These are phyloP conservation scores for Diorhabda sublineata DNA, from an alignment of 1,140 invertebrate genomes.

Conservation along the genomic window DNA sequence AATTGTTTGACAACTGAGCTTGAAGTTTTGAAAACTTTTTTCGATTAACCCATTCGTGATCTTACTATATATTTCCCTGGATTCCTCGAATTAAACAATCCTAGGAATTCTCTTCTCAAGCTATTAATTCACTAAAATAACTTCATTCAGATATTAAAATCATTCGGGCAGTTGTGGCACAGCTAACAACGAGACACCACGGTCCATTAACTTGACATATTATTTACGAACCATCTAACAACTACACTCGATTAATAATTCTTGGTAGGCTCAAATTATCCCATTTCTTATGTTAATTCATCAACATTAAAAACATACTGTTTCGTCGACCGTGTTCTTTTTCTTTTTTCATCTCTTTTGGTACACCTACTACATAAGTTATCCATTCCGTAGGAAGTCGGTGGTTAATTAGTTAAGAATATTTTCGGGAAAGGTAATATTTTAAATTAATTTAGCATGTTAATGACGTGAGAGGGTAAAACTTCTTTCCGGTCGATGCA, in stretches of 20 bases:
- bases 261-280: conserved; percentile 12
- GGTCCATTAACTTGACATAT: conserved; percentile 14
- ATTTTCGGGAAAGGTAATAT: background rate
- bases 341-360: conserved; percentile 1
- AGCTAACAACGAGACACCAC: background rate
- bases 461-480: too few relatives aligned
- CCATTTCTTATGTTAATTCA: conserved; percentile 15
- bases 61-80: too few relatives aligned
- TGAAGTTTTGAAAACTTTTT: too few relatives aligned
- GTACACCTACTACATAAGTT: background rate
- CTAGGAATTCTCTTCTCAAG: too few relatives aligned
- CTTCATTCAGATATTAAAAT: too few relatives aligned
- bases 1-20: too few relatives aligned
- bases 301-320: conserved; percentile 10
- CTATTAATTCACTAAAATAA: too few relatives aligned
- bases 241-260: conserved; percentile 20
- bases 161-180: too few relatives aligned
- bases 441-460: conserved; percentile 6
- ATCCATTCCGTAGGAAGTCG: background rate
- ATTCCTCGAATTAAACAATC: too few relatives aligned
- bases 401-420: conserved; percentile 2
- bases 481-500: too few relatives aligned
- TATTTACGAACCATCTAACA: conserved; percentile 10
- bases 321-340: conserved; percentile 7
- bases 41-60: too few relatives aligned